phyloP scores from a whole-genome alignment of 2,797 vertebrate genomes.

The Danionella dracula region DNA sequence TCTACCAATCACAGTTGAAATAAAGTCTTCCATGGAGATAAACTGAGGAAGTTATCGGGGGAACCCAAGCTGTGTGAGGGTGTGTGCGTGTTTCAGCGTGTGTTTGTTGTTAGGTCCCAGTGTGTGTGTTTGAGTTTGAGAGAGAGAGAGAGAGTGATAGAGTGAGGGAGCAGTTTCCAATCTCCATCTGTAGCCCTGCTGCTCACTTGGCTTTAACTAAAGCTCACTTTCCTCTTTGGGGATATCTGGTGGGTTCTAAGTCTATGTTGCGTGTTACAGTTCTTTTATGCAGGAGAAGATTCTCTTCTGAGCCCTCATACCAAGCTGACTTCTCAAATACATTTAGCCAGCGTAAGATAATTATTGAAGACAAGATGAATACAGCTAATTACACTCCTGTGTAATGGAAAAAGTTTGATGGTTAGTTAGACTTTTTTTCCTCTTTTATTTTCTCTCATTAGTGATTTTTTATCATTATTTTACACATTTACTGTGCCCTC shows the following conservation, averaged over 20 bases:
- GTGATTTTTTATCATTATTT: neutral
- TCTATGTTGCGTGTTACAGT: neutral
- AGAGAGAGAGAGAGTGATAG: too few species aligned
- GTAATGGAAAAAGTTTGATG: neutral
- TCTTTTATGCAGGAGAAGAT: neutral
- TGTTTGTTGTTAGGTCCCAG: constrained; percentile 39
- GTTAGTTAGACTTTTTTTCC: neutral
- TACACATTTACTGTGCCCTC: neutral
- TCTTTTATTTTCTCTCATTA: neutral
- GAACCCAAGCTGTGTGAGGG: constrained; percentile 24
- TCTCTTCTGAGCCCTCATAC: neutral
- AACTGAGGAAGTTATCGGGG: neutral
- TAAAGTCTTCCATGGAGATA: neutral
- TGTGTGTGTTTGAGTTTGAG: constrained; percentile 21
- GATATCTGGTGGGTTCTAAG: neutral
- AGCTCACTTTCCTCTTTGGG: constrained; percentile 16
- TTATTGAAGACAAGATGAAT: neutral
- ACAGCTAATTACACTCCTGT: neutral
- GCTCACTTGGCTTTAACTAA: constrained; percentile 44
- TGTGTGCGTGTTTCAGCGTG: too few species aligned
- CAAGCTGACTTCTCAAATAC: neutral
- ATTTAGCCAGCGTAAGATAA: neutral
- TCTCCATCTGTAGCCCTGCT: constrained; percentile 49
- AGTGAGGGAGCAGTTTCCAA: constrained; percentile 28
- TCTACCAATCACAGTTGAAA: neutral